Evolutionary conservation across 2,797 vertebrate genomes (phyloP).

Genomic region (Amphiprion clarkii): DNA sequence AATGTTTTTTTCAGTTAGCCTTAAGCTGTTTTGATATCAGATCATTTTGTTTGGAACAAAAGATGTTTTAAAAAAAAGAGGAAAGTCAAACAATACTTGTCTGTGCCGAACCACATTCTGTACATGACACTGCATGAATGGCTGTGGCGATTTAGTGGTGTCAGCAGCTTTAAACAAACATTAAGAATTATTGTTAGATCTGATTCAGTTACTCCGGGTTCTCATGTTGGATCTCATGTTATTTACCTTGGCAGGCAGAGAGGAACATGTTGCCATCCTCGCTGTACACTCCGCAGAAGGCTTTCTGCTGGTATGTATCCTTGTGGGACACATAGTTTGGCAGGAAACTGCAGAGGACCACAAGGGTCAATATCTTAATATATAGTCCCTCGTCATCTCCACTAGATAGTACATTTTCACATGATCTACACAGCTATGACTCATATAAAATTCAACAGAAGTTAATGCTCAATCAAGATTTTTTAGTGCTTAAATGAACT

Average conservation of each 20-base stretch:
- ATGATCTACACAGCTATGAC: not conserved
- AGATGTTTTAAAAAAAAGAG: not conserved
- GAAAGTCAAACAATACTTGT: not conserved
- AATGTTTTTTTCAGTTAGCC: not conserved
- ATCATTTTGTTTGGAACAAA: not conserved
- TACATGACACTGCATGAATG: not conserved
- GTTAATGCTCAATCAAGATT: not conserved
- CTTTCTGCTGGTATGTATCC: constrained; percentile 93
- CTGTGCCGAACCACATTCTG: not conserved
- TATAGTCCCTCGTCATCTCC: constrained; percentile 4
- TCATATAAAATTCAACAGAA: not conserved
- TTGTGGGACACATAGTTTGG: constrained; percentile 91
- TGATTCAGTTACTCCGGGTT: constrained; percentile 40
- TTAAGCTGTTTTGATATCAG: not conserved
- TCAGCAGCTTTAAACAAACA: constrained; percentile 30
- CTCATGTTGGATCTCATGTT: constrained; percentile 33
- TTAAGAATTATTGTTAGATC: constrained; percentile 24
- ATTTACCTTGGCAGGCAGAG: constrained; percentile 94
- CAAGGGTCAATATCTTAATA: constrained; percentile 25
- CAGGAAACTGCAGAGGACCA: constrained; percentile 88
- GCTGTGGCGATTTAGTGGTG: constrained; percentile 9
- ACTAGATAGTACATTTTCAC: not conserved
- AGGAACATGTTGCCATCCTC: constrained; percentile 92
- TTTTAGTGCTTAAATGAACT: not conserved
- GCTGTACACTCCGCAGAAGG: constrained; percentile 94